These are phyloP conservation scores for Psococerastis gibbosa DNA, from an alignment of 2,888 invertebrate species.

Conservation along the genomic window DNA sequence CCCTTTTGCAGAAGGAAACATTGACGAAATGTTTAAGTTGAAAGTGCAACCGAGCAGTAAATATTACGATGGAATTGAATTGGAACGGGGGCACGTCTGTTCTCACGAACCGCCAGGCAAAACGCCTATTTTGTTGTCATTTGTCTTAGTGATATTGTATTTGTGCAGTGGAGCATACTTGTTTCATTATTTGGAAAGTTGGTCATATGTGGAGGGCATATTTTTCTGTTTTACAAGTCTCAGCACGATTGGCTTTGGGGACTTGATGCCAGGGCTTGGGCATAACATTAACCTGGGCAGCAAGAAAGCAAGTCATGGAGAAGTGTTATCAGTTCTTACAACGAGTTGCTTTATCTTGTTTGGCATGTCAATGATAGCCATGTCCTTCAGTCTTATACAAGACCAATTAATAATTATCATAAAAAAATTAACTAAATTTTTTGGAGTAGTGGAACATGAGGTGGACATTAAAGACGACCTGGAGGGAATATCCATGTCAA, in stretches of 20 bases:
- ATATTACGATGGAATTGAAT: background rate
- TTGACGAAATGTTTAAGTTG: background rate
- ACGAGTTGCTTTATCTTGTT: constrained; percentile 66
- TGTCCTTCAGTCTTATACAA: constrained; percentile 72
- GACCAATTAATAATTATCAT: constrained; percentile 46
- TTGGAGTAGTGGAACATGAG: constrained; percentile 23
- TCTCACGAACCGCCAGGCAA: background rate
- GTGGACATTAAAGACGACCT: constrained; percentile 23
- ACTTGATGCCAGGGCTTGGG: constrained; percentile 44
- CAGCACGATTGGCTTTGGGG: constrained; percentile 71
- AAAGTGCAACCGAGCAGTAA: constrained; percentile 5
- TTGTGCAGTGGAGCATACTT: constrained; percentile 75
- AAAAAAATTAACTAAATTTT: constrained; percentile 30
- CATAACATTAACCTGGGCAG: constrained; percentile 20
- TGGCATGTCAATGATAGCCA: constrained; percentile 70
- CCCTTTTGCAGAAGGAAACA: background rate
- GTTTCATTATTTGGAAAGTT: constrained; percentile 78
- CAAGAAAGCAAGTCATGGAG: constrained; percentile 28
- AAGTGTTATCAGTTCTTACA: constrained; percentile 46
- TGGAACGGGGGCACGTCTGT: constrained; percentile 5
- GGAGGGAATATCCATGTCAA: constrained; percentile 30
- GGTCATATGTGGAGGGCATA: constrained; percentile 73
- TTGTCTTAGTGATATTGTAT: constrained; percentile 70
- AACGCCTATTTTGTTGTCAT: constrained; percentile 74
- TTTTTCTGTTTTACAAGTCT: constrained; percentile 35